Base-by-base conservation (phyloP, 2,113 vertebrate species). In the Morone chrysops region DNA sequence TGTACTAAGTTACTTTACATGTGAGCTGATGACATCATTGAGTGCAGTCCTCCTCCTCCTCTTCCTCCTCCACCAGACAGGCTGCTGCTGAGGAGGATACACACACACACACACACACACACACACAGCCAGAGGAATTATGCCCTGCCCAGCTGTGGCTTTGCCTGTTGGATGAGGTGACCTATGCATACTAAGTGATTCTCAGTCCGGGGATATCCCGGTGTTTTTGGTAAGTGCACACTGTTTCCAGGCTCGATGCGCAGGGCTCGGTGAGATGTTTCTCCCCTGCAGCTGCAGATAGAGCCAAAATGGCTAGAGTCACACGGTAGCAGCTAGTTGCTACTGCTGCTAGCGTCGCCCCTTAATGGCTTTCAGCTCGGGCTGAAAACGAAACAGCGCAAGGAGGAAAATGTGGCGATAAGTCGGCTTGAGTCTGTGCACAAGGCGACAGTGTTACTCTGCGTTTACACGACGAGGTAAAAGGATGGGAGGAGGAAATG, bases 181-280 rank as follows among this genome's bases (percentile, higher is more conserved):
- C 92, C 93, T 81, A 95, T 95, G 95, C 90, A 89, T 85, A 75
- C 68, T 62, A 67, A 93, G 87, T 93, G 90, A 90, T 75, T 61
- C 2, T 65, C 71, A 75, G 40, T 85, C 80, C 89, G 94, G 95
- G 94, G 92, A 80, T 43, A 75, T 76, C 94, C 94, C 95, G 91
- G 86, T 74, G 88, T 85, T 82, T 88, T 82, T 87, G 95, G 95
- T 96, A 85, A 95, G 95, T 95, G 70, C 53, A 85, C 68, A 83
- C 47, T 54, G 12, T 80, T 63, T 79, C 31, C 54, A 51, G 40
- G 40, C 50, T 74, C 51, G 43, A 62, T 69, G 47, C 54, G 22
- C 17, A 48, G 63, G 31, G 18, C 20, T 43, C 66, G 50, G n/a
- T 57, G 20, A 36, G 25, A 43, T 88, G 74, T 77, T 45, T 38